Evolutionary conservation across 92 coral and sea anemone species (phyloP).

Genomic region (Epizoanthus rinbou): DNA sequence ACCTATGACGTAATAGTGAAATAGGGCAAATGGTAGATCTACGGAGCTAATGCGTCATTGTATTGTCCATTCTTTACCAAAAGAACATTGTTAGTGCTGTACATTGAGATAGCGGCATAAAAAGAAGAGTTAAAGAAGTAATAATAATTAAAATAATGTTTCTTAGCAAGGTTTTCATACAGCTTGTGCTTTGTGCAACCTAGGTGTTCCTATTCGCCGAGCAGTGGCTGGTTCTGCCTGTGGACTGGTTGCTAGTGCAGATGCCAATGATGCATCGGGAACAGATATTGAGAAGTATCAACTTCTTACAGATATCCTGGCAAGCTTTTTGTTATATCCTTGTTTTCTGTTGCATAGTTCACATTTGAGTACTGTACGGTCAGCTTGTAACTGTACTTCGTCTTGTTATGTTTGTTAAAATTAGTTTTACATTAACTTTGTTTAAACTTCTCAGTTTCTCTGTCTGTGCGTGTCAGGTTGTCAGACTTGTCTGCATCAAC

Average conservation of each 20-base stretch:
- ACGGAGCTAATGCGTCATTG: too few relatives aligned
- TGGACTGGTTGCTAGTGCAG: constrained; percentile 87
- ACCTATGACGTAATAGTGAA: too few relatives aligned
- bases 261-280: constrained; percentile 74
- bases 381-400: too few relatives aligned
- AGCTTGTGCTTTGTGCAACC: neutral
- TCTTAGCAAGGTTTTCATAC: too few relatives aligned
- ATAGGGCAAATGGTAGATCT: too few relatives aligned
- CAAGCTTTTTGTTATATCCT: constrained; percentile 26
- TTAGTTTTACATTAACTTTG: too few relatives aligned
- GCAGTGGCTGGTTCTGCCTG: constrained; percentile 95
- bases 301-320: constrained; percentile 92
- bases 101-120: neutral
- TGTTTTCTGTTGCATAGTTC: neutral
- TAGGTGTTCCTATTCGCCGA: constrained; percentile 86
- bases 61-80: too few relatives aligned
- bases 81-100: neutral
- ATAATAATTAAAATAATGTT: neutral
- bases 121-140: neutral
- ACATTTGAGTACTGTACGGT: neutral
- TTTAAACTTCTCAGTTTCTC: too few relatives aligned
- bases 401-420: too few relatives aligned
- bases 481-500: too few relatives aligned
- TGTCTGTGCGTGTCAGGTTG: too few relatives aligned
- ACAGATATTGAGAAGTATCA: constrained; percentile 75